Evolutionary conservation across 2,113 vertebrate species (phyloP), one percentile per base, ranked within the genome.

Genomic region (Zosterops japonicus): DNA sequence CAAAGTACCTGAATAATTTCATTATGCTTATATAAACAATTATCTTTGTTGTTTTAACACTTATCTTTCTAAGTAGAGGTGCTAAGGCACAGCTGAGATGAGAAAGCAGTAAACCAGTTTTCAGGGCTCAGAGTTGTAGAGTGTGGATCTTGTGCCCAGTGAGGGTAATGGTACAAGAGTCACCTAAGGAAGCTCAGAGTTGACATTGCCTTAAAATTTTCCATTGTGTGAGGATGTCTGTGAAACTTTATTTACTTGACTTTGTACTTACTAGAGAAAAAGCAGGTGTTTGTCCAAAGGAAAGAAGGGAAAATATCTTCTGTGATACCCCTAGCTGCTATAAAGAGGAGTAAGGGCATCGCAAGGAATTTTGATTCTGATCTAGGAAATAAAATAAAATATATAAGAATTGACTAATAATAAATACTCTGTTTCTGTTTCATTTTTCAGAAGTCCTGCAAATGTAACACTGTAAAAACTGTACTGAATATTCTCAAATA

Each of bases 101-200:
- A 59, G 47, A 80, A 67, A 44, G 65, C 6, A 21, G 11, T 50
- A 65, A 76, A 41, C 2, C 4, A 15, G 9, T 61, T 68, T 85
- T 42, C 35, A 42, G 35, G 20, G 13, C 35, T 79, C 22, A 2
- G 59, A 31, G 14, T 3, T 3, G 1, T 25, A 9, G 44, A 14
- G 18, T 21, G 6, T 25, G 5, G 10, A 39, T 39, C 46, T 19
- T 2, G 0, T 33, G 11, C 21, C 27, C 9, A 11, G 35, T 2
- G 8, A 50, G 22, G 33, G 14, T 29, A 29, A 29, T 11, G 25
- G 18, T 46, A 25, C 27, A 59, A 46, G 47, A 36, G 16, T 12
- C 4, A 2, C 15, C 53, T 35, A 71, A 81, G 14, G n/a, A 89
- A 75, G 24, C 47, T 63, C 29, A 41, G 42, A 41, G 29, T 63